Evolutionary conservation across 2,113 vertebrate genomes (phyloP), one percentile per base, ranked within the genome.

Genomic region (Cyanoramphus novaezelandiae): DNA sequence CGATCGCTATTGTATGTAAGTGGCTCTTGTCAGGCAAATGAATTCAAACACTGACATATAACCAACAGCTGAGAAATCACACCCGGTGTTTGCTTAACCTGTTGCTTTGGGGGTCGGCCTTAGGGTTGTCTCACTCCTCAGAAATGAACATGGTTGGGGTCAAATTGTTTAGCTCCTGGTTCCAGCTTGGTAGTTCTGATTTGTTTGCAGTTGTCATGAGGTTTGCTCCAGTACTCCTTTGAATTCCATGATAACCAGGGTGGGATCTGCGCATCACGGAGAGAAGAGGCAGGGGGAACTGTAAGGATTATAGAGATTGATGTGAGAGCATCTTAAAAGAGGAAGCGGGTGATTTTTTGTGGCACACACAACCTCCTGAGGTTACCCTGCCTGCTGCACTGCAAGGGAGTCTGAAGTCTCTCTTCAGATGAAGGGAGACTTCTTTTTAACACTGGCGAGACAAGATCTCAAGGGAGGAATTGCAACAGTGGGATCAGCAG

Each of bases 41-140:
- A 63, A 57, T 81, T 93, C 50, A 53, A 96, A 33, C 12, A 25
- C 55, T 75, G 41, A 41, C 23, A 19, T 63, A 25, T 5, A 93
- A 90, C 50, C 78, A 90, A 63, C 37, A 90, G 68, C 87, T 88
- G 89, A 92, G 85, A 90, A 93, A 77, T 96, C 35, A 37, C 44
- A 55, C 28, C 24, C 25, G 3, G 17, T 64, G 80, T 95, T 95
- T 95, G 78, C 81, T 88, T 92, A 83, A 92, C 83, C 86, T 96
- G 47, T 41, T 72, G 47, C 59, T 79, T 77, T 62, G 55, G 47
- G 62, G 52, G 21, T 65, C 71, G 91, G 55, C 63, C 50, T 59
- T 18, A 55, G 63, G 76, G 46, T 18, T 49, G 75, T 59, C 69
- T 70, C 44, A n/a, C 60, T 95, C 46, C n/a, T 82, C 43, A 78